These are phyloP conservation scores for Thamnophis sirtalis DNA, from an alignment of 2,113 vertebrate genomes.

Conservation along the genomic window DNA sequence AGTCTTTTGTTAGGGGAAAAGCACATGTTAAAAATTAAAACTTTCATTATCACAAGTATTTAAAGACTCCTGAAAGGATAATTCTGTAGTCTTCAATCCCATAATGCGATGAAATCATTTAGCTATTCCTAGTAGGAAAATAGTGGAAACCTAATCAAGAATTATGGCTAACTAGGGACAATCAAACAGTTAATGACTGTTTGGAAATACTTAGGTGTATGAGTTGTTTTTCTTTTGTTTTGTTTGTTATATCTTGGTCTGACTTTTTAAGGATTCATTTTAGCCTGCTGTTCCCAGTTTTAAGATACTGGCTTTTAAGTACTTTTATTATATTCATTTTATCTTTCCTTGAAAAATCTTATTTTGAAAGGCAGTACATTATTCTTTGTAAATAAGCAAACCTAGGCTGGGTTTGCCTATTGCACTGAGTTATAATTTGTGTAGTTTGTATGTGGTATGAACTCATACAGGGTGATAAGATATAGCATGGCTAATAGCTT, in stretches of 20 bases:
- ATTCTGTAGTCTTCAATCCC: background rate
- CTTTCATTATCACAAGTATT: background rate
- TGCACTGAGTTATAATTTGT: background rate
- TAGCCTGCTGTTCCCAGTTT: background rate
- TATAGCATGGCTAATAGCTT: background rate
- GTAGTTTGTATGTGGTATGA: background rate
- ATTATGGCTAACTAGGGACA: background rate
- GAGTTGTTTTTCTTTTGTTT: background rate
- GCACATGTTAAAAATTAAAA: background rate
- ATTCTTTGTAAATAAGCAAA: background rate
- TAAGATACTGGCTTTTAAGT: background rate
- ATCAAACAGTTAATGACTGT: background rate
- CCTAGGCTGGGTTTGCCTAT: background rate
- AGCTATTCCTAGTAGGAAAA: background rate
- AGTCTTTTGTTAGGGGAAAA: background rate
- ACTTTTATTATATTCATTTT: background rate
- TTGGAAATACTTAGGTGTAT: background rate
- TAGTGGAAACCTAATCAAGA: background rate
- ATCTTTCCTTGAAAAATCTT: background rate
- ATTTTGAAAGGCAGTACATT: background rate
- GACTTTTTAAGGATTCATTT: background rate
- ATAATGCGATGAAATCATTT: background rate
- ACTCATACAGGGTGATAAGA: background rate
- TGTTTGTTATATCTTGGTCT: background rate
- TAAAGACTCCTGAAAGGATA: background rate